Evolutionary conservation across 2,113 vertebrate species (phyloP).

Genomic region (Cathartes aura): DNA sequence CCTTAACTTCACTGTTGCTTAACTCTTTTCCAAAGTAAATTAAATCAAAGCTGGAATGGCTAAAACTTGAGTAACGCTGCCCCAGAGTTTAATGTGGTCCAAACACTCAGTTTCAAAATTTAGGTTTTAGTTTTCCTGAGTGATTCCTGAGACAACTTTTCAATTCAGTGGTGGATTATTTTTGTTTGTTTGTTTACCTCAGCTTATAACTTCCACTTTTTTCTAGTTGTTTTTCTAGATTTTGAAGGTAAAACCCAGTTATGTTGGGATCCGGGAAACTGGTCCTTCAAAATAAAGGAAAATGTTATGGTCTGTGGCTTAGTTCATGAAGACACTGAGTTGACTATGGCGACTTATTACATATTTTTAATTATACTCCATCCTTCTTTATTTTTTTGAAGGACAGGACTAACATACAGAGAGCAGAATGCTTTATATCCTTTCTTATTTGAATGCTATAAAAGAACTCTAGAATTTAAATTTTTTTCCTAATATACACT

Average conservation of each 20-base stretch:
- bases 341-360: neutral
- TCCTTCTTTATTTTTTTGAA: neutral
- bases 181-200: neutral
- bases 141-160: neutral
- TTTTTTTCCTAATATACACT: neutral
- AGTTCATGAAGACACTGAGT: neutral
- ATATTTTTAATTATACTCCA: neutral
- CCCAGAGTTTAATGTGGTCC: neutral
- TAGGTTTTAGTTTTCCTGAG: neutral
- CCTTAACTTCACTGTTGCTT: neutral
- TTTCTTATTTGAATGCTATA: neutral
- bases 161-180: neutral
- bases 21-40: slow-evolving; percentile 37
- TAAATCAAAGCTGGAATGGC: neutral
- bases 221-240: neutral
- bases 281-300: neutral
- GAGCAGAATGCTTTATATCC: neutral
- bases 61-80: neutral
- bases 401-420: neutral
- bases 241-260: neutral
- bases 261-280: neutral
- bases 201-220: neutral
- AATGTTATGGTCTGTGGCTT: neutral
- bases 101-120: neutral
- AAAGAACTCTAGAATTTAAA: neutral